phyloP scores from a whole-genome alignment of 2,113 vertebrate species.

The Aleadryas rufinucha region DNA sequence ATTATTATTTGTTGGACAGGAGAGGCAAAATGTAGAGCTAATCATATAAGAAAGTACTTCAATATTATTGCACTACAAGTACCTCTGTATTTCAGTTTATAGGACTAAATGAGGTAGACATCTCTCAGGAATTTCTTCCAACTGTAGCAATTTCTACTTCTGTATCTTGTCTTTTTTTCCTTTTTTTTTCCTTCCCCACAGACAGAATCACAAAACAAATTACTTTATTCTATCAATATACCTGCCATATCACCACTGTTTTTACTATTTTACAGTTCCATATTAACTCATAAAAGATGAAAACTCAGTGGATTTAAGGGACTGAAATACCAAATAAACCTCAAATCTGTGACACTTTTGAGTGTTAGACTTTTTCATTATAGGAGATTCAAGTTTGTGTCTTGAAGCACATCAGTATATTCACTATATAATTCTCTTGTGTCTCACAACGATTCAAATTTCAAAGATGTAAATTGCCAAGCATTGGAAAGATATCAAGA shows the following conservation, averaged over 20 bases:
- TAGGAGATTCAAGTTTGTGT: slow-evolving; percentile 17
- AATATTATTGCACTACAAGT: slow-evolving; percentile 8
- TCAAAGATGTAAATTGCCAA: slow-evolving; percentile 65
- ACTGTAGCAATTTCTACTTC: neutral
- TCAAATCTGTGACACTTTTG: neutral
- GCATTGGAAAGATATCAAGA: slow-evolving; percentile 55
- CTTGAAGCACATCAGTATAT: slow-evolving; percentile 29
- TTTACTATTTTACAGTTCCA: neutral
- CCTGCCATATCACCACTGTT: neutral
- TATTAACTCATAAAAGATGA: slow-evolving; percentile 5
- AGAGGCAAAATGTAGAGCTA: slow-evolving; percentile 44
- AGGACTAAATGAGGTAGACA: neutral
- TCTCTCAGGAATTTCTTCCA: slow-evolving; percentile 31
- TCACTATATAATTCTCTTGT: slow-evolving; percentile 42
- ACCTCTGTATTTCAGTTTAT: neutral
- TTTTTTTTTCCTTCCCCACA: neutral
- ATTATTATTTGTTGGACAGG: slow-evolving; percentile 48
- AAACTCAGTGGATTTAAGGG: slow-evolving; percentile 33
- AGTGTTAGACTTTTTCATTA: slow-evolving; percentile 39
- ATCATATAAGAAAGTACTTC: slow-evolving; percentile 36
- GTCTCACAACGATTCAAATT: slow-evolving; percentile 55
- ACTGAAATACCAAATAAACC: neutral
- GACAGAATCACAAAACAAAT: neutral
- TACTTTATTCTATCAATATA: neutral
- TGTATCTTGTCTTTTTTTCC: neutral